Evolutionary conservation across 2,797 vertebrate species (phyloP).

Genomic region (Xerus rutilus): DNA sequence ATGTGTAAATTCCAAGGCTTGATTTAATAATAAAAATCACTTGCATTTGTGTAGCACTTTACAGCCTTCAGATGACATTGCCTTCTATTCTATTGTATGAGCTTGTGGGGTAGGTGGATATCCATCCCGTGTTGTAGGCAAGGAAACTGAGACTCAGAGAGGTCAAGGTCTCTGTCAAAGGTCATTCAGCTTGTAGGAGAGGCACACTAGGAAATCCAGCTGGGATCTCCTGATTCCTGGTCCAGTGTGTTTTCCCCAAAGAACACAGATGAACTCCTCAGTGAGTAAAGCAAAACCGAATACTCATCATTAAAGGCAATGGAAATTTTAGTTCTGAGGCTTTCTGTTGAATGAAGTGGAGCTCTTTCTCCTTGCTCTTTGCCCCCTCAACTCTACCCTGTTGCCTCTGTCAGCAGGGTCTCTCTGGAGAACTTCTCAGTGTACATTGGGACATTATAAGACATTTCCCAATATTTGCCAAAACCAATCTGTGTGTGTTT

Average conservation of each 20-base stretch:
- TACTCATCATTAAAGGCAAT: neutral
- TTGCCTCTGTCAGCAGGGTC: neutral
- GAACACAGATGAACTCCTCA: neutral
- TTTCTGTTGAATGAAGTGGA: neutral
- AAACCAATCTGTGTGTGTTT: constrained; percentile 37
- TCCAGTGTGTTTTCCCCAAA: neutral
- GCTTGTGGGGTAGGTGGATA: neutral
- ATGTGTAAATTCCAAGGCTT: constrained; percentile 66
- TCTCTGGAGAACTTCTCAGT: constrained; percentile 33
- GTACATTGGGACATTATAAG: neutral
- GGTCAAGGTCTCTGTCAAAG: neutral
- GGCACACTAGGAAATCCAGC: neutral
- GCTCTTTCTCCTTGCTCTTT: neutral
- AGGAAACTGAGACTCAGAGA: neutral
- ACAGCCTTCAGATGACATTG: constrained; percentile 19
- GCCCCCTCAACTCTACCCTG: rapidly evolving
- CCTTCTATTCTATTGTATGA: neutral
- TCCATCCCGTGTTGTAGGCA: neutral
- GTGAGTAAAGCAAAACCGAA: neutral
- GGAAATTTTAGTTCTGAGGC: neutral
- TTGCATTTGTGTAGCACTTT: constrained; percentile 55
- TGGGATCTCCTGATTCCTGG: neutral
- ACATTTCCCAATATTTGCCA: constrained; percentile 14
- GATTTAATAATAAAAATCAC: constrained; percentile 76
- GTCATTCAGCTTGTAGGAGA: neutral